Conservation (phyloP, 2,888 invertebrate genomes). For the Pristionchus fissidentatus region DNA sequence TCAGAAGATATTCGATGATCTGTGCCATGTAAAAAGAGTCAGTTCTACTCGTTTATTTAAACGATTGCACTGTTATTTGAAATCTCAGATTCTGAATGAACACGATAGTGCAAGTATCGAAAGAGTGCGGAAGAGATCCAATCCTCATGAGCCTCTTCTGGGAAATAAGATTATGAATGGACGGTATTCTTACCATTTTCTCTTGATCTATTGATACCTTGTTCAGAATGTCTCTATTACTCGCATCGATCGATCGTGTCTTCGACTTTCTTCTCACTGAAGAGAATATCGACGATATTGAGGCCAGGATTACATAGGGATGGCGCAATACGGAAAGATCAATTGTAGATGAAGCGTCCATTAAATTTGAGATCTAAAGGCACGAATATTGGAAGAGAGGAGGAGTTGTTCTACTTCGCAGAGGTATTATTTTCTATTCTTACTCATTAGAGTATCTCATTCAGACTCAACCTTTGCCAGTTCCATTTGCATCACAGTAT, state of each 20-base stretch:
- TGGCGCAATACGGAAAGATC: too few relatives aligned
- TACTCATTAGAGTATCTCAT: background rate
- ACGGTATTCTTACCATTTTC: too few relatives aligned
- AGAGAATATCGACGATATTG: background rate
- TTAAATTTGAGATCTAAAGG: background rate
- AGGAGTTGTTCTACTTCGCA: conserved; percentile 16
- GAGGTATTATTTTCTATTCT: background rate
- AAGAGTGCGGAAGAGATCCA: background rate
- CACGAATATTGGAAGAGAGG: conserved; percentile 3
- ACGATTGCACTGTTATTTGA: background rate
- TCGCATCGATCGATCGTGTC: conserved; percentile 13
- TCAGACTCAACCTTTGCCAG: background rate
- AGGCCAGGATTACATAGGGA: background rate
- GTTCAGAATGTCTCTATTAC: background rate
- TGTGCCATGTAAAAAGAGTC: background rate
- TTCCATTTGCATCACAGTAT: background rate
- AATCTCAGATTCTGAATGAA: background rate
- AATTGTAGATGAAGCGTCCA: conserved; percentile 17
- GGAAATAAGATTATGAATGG: background rate
- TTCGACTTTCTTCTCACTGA: conserved; percentile 25
- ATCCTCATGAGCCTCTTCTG: conserved; percentile 34
- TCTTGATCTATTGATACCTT: background rate
- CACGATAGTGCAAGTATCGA: background rate
- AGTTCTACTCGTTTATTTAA: too few relatives aligned
- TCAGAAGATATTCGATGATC: background rate